Conservation (phyloP, 2,113 vertebrate genomes). For the Trichomycterus rosablanca region DNA sequence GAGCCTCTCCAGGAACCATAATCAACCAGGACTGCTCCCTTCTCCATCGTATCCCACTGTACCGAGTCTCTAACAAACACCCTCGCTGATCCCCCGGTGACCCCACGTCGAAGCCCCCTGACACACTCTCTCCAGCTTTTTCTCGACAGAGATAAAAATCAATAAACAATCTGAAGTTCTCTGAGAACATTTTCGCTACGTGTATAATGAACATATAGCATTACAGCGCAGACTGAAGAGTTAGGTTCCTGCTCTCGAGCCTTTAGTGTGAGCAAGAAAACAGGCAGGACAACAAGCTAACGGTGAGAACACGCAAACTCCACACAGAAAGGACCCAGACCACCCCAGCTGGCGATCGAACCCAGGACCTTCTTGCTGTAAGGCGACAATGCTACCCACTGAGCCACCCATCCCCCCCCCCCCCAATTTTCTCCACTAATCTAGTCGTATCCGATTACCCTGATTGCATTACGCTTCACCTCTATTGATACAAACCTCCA, state of each 20-base stretch:
- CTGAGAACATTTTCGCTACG: conserved; percentile 89
- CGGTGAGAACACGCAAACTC: too few species aligned
- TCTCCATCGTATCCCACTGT: conserved; percentile 47
- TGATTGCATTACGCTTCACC: too few species aligned
- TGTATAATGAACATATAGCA: conserved; percentile 96
- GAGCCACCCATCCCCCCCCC: too few species aligned
- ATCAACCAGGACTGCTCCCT: conserved; percentile 32
- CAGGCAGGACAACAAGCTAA: not conserved
- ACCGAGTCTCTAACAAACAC: conserved; percentile 62
- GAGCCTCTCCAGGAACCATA: conserved; percentile 25
- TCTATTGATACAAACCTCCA: too few species aligned
- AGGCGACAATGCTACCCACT: too few species aligned
- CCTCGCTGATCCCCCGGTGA: conserved; percentile 68
- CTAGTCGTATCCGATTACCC: too few species aligned
- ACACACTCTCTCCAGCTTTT: conserved; percentile 88
- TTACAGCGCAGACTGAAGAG: conserved; percentile 82
- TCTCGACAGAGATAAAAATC: conserved; percentile 99
- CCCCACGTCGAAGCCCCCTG: conserved; percentile 73
- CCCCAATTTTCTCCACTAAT: too few species aligned
- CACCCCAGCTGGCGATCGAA: too few species aligned
- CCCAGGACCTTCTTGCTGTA: too few species aligned
- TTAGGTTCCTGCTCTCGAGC: conserved; percentile 55
- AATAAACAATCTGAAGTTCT: conserved; percentile 99
- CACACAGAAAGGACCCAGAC: too few species aligned
- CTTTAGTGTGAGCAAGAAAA: too few species aligned